Evolutionary conservation across 2,888 invertebrate genomes (phyloP), one percentile per base, ranked within the genome.

Genomic region (Hetaerina titia): DNA sequence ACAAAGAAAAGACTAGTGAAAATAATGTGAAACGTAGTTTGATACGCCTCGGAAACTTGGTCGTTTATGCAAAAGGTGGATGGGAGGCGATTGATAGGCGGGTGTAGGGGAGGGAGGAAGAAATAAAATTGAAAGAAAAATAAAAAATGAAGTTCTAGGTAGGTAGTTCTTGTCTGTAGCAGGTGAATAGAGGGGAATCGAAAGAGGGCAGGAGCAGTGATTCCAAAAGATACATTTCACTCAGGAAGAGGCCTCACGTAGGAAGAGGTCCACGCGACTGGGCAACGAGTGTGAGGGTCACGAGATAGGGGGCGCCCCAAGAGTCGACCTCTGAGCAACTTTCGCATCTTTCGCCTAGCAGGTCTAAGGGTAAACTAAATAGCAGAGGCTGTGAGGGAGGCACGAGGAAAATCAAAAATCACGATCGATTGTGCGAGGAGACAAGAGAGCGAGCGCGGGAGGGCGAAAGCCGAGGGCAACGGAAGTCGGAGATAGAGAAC

Each of bases 211-310:
- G 45, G 45, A 45, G 45, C 1, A 45, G 45, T 45, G 45, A 4
- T 45, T 45, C 2, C 45, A 1, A 45, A 45, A 45, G 45, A 45
- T 45, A 45, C 58, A 88, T 58, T 89, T 58, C 89, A 22, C 89
- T 22, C 19, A 15, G 89, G n/a, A 89, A 89, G 8, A 57, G 31
- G 31, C 17, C 89, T 17, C 19, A 89, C 4, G 22, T 13, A 19
- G 22, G n/a, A 31, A 9, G 57, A 9, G 69, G 45, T 25, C 31
- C 13, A 22, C 11, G 31, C 57, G 57, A 69, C 57, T 89, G 89
- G 57, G 89, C 89, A 89, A 89, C 31, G 31, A 81, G 81, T 11
- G 15, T 25, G n/a, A n/a, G 58, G 89, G 89, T 89, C 89, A 89
- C 89, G 89, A 89, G 89, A 22, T 58, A 22, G n/a, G 57, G n/a